Percentiles rank a stretch among this genome's conserved stretches.
Conservation (phyloP, 2,113 vertebrate species). For the Panthera uncia region DNA sequence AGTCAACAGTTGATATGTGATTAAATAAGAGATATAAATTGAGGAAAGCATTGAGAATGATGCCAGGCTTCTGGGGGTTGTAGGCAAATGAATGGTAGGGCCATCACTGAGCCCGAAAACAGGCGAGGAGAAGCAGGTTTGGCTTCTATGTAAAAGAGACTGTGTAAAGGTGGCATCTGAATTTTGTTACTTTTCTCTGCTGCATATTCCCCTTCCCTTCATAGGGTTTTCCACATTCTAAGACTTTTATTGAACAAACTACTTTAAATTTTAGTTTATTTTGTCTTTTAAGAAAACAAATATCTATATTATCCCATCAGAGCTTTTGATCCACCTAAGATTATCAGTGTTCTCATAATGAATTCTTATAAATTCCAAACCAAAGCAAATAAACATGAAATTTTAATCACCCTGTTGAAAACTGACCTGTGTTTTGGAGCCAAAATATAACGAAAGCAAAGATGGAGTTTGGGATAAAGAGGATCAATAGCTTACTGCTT, state of each 20-base stretch:
- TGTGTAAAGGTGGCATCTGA: not conserved
- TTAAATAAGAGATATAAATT: not conserved
- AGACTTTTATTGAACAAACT: constrained; percentile 12
- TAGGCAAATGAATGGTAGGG: not conserved
- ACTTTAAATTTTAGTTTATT: constrained; percentile 19
- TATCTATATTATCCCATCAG: not conserved
- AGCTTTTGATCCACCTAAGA: constrained; percentile 19
- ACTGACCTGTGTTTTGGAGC: not conserved
- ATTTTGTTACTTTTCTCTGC: not conserved
- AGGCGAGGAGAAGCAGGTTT: not conserved
- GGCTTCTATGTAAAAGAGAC: not conserved
- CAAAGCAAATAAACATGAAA: constrained; percentile 46
- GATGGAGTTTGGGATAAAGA: not conserved
- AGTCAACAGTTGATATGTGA: not conserved
- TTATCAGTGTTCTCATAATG: not conserved
- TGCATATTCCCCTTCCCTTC: not conserved
- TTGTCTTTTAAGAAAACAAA: not conserved
- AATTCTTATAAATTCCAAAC: constrained; percentile 26
- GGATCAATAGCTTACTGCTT: not conserved
- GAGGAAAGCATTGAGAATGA: not conserved
- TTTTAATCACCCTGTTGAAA: not conserved
- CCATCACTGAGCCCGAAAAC: not conserved
- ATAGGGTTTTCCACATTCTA: not conserved
- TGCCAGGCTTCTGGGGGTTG: not conserved
- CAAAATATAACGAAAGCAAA: not conserved